phyloP scores from a whole-genome alignment of 1,140 invertebrate species.

The Propsilocerus akamusi region DNA sequence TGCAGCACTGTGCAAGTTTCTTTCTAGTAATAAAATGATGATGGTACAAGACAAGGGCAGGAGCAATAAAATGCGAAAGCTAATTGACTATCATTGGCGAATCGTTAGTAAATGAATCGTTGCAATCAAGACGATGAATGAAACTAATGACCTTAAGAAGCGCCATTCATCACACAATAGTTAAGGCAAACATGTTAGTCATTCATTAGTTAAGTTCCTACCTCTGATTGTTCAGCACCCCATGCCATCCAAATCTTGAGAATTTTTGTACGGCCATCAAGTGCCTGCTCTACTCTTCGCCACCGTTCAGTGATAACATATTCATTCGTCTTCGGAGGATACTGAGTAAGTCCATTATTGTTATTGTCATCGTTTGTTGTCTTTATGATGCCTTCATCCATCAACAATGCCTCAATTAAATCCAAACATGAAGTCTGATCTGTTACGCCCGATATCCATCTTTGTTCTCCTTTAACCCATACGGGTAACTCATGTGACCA shows the following conservation, averaged over 20 bases:
- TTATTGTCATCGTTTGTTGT: conserved; percentile 6
- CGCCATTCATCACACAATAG: no score
- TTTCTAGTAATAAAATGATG: no score
- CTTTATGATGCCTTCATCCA: conserved; percentile 19
- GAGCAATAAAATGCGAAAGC: no score
- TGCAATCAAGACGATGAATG: no score
- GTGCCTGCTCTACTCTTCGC: conserved; percentile 46
- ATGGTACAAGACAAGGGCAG: no score
- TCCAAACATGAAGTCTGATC: conserved; percentile 58
- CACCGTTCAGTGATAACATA: conserved; percentile 43
- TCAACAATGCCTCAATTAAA: conserved; percentile 46
- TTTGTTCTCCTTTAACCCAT: conserved; percentile 49
- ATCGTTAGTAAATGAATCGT: no score
- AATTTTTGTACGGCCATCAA: conserved; percentile 45
- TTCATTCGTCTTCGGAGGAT: conserved; percentile 19
- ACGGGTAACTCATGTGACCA: conserved; percentile 48
- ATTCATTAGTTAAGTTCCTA: conserved; percentile 18
- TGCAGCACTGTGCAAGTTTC: no score
- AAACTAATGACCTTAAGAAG: no score
- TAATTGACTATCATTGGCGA: no score
- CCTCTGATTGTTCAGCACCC: conserved; percentile 51
- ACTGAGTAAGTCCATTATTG: conserved; percentile 1
- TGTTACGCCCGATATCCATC: conserved; percentile 60
- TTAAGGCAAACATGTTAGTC: neutral
- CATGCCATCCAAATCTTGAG: conserved; percentile 55